Base-by-base conservation (phyloP, 1,140 invertebrate species). In the Scaptomyza pallida region DNA sequence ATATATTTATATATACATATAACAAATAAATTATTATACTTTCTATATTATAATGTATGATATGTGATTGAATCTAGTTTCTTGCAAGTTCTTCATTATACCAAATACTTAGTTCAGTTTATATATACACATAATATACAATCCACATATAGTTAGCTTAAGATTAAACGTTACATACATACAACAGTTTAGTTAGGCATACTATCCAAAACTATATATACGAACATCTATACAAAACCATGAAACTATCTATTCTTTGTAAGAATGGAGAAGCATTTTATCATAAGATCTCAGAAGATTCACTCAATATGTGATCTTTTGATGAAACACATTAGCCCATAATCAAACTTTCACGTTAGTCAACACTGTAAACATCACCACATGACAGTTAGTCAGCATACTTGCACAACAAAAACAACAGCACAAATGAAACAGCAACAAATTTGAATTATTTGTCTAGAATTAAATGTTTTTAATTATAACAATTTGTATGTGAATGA, bases 61-160 rank as follows among this genome's bases (percentile, higher is more conserved):
- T 61, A 59, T 85, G 69, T 75, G 47, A 65, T 68, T 62, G 65
- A 77, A 48, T 86, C 44, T 78, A 40, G 68, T 85, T 83, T 17
- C 45, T 57, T 85, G 81, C 82, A 85, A 85, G 54, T 62, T 86
- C 61, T 55, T 67, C 56, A 70, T 55, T 45, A 57, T 65, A n/a
- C n/a, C 48, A 44, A 47, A 47, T 41, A 37, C n/a, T 51, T 55
- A 68, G 52, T 59, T 50, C 51, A 43, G 19, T 50, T 51, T 57
- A 65, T 40, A 65, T 40, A 48, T 35, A 55, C 17, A 41, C 35
- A 43, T 9, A 10, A 26, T 40, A 26, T 26, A 26, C 16, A 56
- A 71, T 12, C 59, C 54, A 59, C 41, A n/a, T 10, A 1, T 47
- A n/a, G 6, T n/a, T 72, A 72, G 55, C 16, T 16, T 67, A 72